These are phyloP conservation scores for Procavia capensis DNA, from an alignment of 2,113 vertebrate species.

Conservation along the genomic window DNA sequence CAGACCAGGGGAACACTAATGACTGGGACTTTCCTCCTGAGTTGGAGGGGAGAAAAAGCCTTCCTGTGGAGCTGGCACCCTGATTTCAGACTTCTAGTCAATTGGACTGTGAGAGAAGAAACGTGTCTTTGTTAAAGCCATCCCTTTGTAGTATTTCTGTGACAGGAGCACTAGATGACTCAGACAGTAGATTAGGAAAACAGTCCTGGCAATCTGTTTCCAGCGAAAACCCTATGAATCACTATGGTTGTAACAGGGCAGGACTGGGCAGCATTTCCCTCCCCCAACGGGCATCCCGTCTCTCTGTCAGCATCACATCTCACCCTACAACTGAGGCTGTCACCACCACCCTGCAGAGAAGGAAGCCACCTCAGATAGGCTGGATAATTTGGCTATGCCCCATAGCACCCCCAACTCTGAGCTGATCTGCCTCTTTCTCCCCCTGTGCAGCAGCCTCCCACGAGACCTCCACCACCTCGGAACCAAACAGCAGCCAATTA, in stretches of 20 bases:
- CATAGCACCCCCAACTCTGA: neutral
- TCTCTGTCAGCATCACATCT: no score
- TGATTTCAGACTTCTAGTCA: no score
- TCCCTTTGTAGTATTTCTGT: no score
- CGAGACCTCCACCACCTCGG: rapidly evolving
- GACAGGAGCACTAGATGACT: no score
- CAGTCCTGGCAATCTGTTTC: neutral
- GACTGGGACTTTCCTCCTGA: no score
- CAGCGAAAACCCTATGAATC: neutral
- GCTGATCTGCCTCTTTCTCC: neutral
- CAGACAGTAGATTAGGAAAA: neutral
- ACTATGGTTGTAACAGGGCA: neutral
- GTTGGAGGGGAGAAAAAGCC: no score
- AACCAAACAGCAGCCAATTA: neutral
- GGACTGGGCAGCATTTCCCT: no score
- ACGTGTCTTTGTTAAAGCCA: no score
- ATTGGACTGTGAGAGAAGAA: no score
- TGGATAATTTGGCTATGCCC: rapidly evolving
- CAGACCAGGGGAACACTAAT: no score
- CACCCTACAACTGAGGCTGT: rapidly evolving
- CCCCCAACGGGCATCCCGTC: no score
- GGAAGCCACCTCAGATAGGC: neutral
- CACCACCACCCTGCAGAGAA: neutral
- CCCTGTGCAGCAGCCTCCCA: neutral
- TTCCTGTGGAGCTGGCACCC: no score